Base-by-base conservation (phyloP, 2,113 vertebrate genomes). In the Oenanthe melanoleuca region DNA sequence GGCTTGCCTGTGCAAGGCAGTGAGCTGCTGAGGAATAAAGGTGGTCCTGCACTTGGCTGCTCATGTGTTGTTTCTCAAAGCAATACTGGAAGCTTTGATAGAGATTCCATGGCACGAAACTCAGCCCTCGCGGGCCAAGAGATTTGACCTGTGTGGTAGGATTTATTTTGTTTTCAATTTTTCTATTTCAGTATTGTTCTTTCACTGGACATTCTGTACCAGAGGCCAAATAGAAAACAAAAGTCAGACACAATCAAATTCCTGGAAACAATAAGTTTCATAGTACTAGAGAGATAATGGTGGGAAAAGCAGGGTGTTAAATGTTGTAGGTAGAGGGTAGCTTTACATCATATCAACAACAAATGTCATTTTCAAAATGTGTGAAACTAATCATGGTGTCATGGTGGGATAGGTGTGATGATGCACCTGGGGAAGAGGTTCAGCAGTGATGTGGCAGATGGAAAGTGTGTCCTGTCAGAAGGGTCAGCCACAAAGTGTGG, bases 151-250 rank as follows among this genome's bases (percentile, higher is more conserved):
- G 2, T 63, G 40, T 0, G 4, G 42, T 64, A 80, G 88, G 59
- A 88, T 83, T 96, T 91, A 71, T 87, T 94, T 92, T 92, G 81
- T 70, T 94, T 95, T 92, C 1, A 0, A 5, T 91, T 89, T 91
- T 95, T 87, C 88, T 95, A 65, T 95, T 95, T 94, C 77, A 85
- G 55, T 59, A 69, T 82, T 92, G 84, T 95, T 91, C 80, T 82
- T 94, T 82, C 34, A 72, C 87, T 82, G 94, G 66, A 95, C 73
- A 61, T 92, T 94, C 71, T 94, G 93, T 96, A 91, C 91, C 50
- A 91, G 78, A 92, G 22, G 55, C 63, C 63, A 89, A 70, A 79
- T 26, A 85, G 55, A 91, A 95, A 97, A 96, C 42, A 91, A 47
- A 84, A 87, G 42, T 81, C 66, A 80, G 71, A 65, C 49, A 37